A percentile compares a stretch with the other conserved stretches of the same genome.
phyloP scores from a whole-genome alignment of 2,113 vertebrate species.

The Loxodonta africana region DNA sequence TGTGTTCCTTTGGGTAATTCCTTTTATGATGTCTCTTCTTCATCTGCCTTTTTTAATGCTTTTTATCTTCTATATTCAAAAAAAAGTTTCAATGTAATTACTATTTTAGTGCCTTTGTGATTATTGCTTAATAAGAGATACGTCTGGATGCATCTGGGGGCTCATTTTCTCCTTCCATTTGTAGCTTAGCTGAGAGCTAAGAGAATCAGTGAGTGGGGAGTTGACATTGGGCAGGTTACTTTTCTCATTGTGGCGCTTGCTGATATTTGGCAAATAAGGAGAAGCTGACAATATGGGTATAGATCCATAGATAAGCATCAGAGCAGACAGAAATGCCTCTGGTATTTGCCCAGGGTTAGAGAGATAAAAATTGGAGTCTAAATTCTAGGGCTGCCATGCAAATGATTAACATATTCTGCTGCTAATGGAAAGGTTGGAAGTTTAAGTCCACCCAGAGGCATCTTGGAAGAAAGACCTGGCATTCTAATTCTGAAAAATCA shows the following conservation, averaged over 20 bases:
- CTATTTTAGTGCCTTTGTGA: background rate
- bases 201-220: background rate
- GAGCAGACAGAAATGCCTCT: background rate
- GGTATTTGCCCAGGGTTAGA: background rate
- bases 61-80: background rate
- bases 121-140: background rate
- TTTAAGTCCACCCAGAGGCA: background rate
- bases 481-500: background rate
- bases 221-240: background rate
- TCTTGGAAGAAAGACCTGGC: background rate
- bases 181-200: background rate
- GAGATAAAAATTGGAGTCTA: background rate
- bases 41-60: background rate
- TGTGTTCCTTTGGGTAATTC: background rate
- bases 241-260: background rate
- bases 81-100: background rate
- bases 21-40: background rate
- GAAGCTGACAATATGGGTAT: background rate
- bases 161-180: background rate
- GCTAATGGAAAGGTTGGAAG: background rate
- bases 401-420: background rate
- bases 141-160: background rate
- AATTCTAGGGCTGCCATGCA: background rate
- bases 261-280: background rate
- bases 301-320: background rate